phyloP scores from a whole-genome alignment of 2,888 invertebrate genomes.

The Drosophila mercatorum region DNA sequence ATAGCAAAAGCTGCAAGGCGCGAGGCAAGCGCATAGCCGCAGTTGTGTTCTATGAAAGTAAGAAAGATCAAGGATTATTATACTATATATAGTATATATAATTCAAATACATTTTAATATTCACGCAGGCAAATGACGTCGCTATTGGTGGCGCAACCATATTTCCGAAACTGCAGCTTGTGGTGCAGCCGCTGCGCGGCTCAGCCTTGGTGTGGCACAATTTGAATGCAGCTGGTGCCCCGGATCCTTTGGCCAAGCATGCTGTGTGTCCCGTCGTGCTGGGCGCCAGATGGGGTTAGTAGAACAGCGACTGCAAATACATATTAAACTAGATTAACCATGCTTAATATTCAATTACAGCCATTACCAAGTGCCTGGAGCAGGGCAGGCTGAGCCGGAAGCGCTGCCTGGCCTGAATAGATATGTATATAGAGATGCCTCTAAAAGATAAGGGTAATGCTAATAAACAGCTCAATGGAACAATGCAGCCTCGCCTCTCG shows the following conservation, averaged over 20 bases:
- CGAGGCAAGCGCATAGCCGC: conserved; percentile 29
- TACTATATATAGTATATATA: no score
- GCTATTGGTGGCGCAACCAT: conserved; percentile 47
- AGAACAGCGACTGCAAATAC: neutral
- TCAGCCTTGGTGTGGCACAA: conserved; percentile 47
- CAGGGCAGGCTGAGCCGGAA: conserved; percentile 8
- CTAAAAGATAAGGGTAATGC: conserved; percentile 13
- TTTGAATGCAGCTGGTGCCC: conserved; percentile 20
- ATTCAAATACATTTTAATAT: neutral
- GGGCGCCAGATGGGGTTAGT: conserved; percentile 56
- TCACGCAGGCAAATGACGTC: conserved; percentile 42
- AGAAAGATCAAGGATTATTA: neutral
- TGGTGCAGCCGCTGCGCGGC: conserved; percentile 34
- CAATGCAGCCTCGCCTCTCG: conserved; percentile 14
- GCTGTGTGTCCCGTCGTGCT: conserved; percentile 46
- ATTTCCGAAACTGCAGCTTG: conserved; percentile 43
- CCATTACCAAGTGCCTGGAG: conserved; percentile 43
- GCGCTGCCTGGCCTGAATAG: conserved; percentile 32
- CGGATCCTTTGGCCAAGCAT: conserved; percentile 25
- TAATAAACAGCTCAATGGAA: conserved; percentile 38
- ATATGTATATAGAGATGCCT: neutral
- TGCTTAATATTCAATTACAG: conserved; percentile 25
- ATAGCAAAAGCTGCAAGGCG: neutral
- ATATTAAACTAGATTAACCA: neutral
- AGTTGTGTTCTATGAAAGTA: conserved; percentile 42